These are phyloP conservation scores for Agrochola macilenta DNA, from an alignment of 2,888 invertebrate species.

Conservation along the genomic window DNA sequence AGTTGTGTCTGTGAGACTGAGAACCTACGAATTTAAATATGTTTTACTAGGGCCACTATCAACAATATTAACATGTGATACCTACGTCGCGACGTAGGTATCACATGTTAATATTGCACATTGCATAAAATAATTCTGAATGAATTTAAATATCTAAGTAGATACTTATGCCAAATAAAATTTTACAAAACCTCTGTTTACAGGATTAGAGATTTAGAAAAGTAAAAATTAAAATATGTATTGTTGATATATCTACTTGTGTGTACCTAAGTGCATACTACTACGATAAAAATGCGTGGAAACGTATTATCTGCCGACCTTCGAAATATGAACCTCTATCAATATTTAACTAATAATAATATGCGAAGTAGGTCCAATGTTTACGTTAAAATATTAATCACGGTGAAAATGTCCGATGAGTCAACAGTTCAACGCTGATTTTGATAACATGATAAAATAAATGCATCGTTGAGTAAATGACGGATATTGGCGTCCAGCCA, in stretches of 20 bases:
- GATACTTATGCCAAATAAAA: not conserved
- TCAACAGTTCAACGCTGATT: slow-evolving; percentile 52
- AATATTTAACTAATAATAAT: not conserved
- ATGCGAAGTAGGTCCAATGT: not conserved
- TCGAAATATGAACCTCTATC: slow-evolving; percentile 5
- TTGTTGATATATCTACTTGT: not conserved
- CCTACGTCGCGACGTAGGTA: too few species aligned
- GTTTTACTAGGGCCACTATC: not conserved
- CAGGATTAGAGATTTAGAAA: not conserved
- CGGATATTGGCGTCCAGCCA: slow-evolving; percentile 65
- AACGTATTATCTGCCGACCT: slow-evolving; percentile 6
- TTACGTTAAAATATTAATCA: slow-evolving; percentile 36
- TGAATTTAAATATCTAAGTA: not conserved
- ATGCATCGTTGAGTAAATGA: slow-evolving; percentile 47
- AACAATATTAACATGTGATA: not conserved
- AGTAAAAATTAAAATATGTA: not conserved
- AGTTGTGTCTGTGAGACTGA: not conserved
- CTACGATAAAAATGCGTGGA: not conserved
- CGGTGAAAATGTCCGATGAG: slow-evolving; percentile 26
- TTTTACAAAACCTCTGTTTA: not conserved
- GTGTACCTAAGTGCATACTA: not conserved
- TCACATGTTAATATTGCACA: too few species aligned
- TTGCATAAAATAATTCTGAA: not conserved
- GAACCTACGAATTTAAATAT: not conserved
- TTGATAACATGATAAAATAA: slow-evolving; percentile 56